Base-by-base conservation (phyloP, 2,113 vertebrate species). In the Origma solitaria region DNA sequence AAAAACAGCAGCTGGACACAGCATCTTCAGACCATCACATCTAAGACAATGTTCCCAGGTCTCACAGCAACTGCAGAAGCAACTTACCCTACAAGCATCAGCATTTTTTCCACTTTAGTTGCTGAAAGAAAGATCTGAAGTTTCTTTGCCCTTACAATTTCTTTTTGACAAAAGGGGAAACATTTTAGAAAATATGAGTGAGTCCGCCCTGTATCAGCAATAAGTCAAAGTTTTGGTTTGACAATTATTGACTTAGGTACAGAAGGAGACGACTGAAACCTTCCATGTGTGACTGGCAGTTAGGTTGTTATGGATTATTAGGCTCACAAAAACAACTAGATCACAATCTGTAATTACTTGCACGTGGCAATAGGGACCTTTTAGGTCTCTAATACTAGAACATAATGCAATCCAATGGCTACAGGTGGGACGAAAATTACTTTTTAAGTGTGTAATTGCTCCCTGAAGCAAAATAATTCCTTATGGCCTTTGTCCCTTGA, bases 331-430 rank as follows among this genome's bases (percentile, higher is more conserved):
- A 94, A 65, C 84, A 79, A 70, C 85, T 49, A 82, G 85, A 96
- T 93, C 71, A 81, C 66, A 88, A 90, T 94, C 79, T 88, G 56
- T 92, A 95, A 95, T 88, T 93, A 75, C 80, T 93, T 93, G 64
- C 92, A 94, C 6, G 23, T 88, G 92, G 71, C 56, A 86, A 60
- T 38, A 71, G 68, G 65, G 61, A 71, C 51, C 14, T 78, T 82
- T 88, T 78, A 86, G 30, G 84, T 90, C 82, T 88, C 76, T 75
- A 86, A 65, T 69, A 85, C 58, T 38, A 70, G 56, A 92, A 86
- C 51, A 88, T 93, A 77, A 91, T 73, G 62, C 56, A 80, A 91
- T 78, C 35, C 73, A 94, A 93, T 81, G 68, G 47, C 79, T 88
- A 88, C 85, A 95, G 90, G 90, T 95, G 64, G 88, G 64, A 93